These are phyloP conservation scores for Drosophila buzzatii DNA, from an alignment of 2,888 invertebrate genomes.

Conservation along the genomic window DNA sequence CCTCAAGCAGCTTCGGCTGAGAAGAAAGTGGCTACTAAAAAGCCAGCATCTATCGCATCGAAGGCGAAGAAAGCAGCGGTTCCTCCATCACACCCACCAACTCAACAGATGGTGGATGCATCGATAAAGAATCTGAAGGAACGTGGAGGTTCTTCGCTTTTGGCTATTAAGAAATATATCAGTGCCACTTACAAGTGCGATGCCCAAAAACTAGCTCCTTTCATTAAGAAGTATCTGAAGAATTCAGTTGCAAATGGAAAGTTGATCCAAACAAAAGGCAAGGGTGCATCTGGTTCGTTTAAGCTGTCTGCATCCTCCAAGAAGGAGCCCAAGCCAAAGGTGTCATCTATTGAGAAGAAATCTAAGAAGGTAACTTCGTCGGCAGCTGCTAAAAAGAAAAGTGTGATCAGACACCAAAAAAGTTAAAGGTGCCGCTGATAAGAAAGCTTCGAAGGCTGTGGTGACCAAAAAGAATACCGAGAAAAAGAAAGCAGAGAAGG, in stretches of 20 bases:
- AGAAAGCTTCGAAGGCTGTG: constrained; percentile 39
- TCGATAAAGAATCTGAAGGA: constrained; percentile 54
- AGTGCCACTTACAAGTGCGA: constrained; percentile 48
- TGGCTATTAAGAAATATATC: constrained; percentile 61
- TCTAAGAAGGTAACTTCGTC: constrained; percentile 28
- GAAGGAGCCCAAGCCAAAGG: constrained; percentile 47
- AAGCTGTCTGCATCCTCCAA: constrained; percentile 56
- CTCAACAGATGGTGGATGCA: constrained; percentile 57
- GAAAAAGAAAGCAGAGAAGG: constrained; percentile 45
- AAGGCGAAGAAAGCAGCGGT: constrained; percentile 35
- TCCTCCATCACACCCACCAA: constrained; percentile 47
- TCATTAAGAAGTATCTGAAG: constrained; percentile 88
- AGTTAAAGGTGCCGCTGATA: constrained; percentile 28
- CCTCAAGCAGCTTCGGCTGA: constrained; percentile 31
- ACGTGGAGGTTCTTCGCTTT: constrained; percentile 58
- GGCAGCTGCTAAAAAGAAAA: constrained; percentile 22
- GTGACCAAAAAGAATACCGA: constrained; percentile 46
- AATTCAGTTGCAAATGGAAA: constrained; percentile 86
- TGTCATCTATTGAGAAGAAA: constrained; percentile 41
- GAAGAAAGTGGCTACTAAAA: constrained; percentile 44
- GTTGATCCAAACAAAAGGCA: constrained; percentile 76
- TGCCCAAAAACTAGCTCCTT: constrained; percentile 81
- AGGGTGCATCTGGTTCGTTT: constrained; percentile 64
- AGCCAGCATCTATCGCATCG: constrained; percentile 23
- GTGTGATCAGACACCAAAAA: constrained; percentile 22